Evolutionary conservation across 2,113 vertebrate species (phyloP), one percentile per base, ranked within the genome.

Genomic region (Andinoacara biseriatus): DNA sequence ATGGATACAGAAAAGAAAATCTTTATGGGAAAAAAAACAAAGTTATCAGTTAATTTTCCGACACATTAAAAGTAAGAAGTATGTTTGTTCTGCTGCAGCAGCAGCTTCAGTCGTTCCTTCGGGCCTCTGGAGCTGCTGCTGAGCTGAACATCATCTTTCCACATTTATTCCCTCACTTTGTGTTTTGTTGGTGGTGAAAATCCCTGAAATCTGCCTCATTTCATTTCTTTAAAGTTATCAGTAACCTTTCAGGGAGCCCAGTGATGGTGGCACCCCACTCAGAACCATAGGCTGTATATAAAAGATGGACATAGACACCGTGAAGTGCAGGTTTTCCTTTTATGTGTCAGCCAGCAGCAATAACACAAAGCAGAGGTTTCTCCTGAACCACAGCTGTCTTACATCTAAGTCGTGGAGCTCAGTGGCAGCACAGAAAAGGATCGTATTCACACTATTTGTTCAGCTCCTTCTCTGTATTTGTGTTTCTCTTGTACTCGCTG

Each of bases 391-490:
- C 86, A 90, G 86, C 79, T 87, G 86, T 46, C 35, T 78, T 3
- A 1, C 58, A 24, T 89, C 79, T 38, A 22, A 31, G 29, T 67
- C 61, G 49, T 60, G 20, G 24, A 49, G 76, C 33, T 0, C 2
- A 2, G 11, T 54, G 6, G 46, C 52, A 56, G 17, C 22, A 33
- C 56, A 35, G 40, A 35, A 0, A 72, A 38, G 26, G 81, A 26
- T 26, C 26, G 3, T 26, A 81, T 60, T 79, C 56, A 10, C 75
- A 79, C 75, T 63, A n/a, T 84, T 84, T 78, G 84, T 67, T 76
- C 62, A 82, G 40, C 84, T 77, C 80, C 63, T 80, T 69, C 63
- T 76, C 60, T 49, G 31, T 82, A 62, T 89, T 85, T 84, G 76
- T 29, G 33, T 83, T 89, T 87, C 87, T 79, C 80, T 52, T 72